These are phyloP conservation scores for Clarias gariepinus DNA, from an alignment of 2,113 vertebrate species.

Conservation along the genomic window DNA sequence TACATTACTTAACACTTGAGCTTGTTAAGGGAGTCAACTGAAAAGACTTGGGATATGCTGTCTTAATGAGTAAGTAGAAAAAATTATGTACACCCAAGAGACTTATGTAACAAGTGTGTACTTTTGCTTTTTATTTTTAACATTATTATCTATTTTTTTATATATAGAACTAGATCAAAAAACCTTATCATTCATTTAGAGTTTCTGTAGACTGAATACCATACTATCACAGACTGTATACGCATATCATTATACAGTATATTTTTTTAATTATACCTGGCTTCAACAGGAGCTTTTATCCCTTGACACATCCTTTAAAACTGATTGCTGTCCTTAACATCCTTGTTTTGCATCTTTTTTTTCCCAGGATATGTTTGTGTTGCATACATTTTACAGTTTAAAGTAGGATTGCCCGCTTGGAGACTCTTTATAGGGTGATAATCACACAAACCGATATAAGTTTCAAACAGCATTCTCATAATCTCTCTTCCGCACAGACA, in stretches of 20 bases:
- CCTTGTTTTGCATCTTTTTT: neutral
- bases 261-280: neutral
- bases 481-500: neutral
- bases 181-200: neutral
- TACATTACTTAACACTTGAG: slow-evolving; percentile 19
- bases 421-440: neutral
- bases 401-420: neutral
- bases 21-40: neutral
- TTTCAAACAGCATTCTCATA: neutral
- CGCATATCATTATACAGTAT: neutral
- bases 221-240: no score
- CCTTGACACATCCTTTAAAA: neutral
- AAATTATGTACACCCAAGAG: neutral
- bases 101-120: neutral
- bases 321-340: neutral
- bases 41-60: slow-evolving; percentile 11
- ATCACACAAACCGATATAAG: no score
- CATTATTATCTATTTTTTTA: neutral
- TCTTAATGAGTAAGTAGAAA: neutral
- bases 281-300: neutral
- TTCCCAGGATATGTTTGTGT: neutral
- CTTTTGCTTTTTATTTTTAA: neutral
- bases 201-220: neutral
- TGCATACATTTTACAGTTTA: neutral
- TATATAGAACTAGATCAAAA: neutral